Conservation (phyloP, 2,797 vertebrate genomes). For the Trachurus trachurus region DNA sequence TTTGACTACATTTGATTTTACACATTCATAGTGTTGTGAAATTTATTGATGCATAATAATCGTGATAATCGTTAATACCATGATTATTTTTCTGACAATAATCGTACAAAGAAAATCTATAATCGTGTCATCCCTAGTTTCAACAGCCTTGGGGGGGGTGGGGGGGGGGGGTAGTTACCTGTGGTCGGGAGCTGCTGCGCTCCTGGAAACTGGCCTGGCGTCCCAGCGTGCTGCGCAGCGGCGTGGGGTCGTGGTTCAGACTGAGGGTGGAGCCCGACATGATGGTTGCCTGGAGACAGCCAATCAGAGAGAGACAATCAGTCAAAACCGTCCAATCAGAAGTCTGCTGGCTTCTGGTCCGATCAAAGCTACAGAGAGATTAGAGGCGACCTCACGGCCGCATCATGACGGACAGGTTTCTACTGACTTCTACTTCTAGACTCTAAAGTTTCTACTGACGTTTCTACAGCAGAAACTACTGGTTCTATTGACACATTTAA, state of each 20-base stretch:
- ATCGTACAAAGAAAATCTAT: no score
- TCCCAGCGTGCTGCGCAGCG: conserved; percentile 91
- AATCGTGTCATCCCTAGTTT: no score
- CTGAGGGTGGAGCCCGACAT: conserved; percentile 98
- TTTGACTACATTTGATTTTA: no score
- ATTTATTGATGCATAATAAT: no score
- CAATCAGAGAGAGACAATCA: conserved; percentile 23
- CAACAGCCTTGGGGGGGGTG: no score
- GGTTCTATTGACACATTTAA: neutral
- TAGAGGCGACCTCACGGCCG: conserved; percentile 17
- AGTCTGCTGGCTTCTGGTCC: conserved; percentile 19
- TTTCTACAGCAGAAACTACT: no score
- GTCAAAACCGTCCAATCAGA: conserved; percentile 18
- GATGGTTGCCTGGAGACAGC: conserved; percentile 92
- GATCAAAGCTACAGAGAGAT: conserved; percentile 1
- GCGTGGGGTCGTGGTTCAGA: conserved; percentile 93
- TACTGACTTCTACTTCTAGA: neutral
- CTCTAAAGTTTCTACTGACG: neutral
- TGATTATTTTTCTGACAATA: no score
- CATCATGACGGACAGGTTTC: conserved; percentile 12
- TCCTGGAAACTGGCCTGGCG: conserved; percentile 99
- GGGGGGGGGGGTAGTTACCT: conserved; percentile 78
- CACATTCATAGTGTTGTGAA: no score
- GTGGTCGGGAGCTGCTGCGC: conserved; percentile 90
- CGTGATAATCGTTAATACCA: no score